Evolutionary conservation across 2,113 vertebrate species (phyloP), one percentile per base, ranked within the genome.

Genomic region (Sphyrna mokarran): DNA sequence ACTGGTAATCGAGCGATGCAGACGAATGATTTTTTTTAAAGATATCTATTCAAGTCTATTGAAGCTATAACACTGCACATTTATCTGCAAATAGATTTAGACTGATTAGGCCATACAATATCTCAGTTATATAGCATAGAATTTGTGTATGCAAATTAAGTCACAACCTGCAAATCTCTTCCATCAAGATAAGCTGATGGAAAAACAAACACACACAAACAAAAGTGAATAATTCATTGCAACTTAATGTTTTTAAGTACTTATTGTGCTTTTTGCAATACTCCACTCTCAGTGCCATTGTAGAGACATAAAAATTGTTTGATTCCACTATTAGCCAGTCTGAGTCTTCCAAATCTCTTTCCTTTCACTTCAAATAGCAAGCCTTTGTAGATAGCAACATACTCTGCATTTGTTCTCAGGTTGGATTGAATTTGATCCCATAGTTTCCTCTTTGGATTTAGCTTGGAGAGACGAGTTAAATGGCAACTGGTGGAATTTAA

Each of bases 381-480:
- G n/a, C 99, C 99, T 97, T 98, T 99, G 97, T 99, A 99, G 0
- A 98, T 99, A 95, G 99, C 99, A 96, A 99, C 97, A 96, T 98
- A 98, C 43, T 98, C 97, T 58, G 96, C 96, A 96, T 98, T 97
- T 3, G 99, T 99, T 96, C 96, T 97, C 95, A 99, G 98, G 96
- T 99, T 98, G 2, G 99, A 98, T 96, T 99, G 99, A 96, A 99
- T 97, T 96, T 99, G 98, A 96, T 99, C 99, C 99, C 99, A 99
- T 18, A 99, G 98, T 97, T 99, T 99, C 98, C 99, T 99, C 97
- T 99, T 99, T 90, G 99, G 99, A 97, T 99, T 99, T 96, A 99
- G 97, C 96, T 99, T 54, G 48, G 48, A 4, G 48, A 54, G 2
- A 54, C 48, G 48, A 4, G 48, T 54, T 54, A 54, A 54, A 54